phyloP scores from a whole-genome alignment of 2,888 invertebrate species.

The Aporophyla lueneburgensis region DNA sequence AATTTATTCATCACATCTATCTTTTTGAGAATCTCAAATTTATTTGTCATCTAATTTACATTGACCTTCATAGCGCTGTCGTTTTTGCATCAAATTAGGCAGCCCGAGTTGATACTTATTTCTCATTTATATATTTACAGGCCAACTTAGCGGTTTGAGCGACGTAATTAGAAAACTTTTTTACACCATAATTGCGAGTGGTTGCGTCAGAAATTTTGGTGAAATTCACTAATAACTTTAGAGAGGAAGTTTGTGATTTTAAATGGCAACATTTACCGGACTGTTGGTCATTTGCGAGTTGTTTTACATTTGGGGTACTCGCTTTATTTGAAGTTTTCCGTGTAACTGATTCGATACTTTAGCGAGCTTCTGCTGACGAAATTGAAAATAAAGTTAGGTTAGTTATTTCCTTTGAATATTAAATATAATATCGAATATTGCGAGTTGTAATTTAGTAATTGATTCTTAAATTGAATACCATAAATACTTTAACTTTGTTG shows the following conservation, averaged over 20 bases:
- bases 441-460: neutral
- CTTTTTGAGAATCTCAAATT: constrained; percentile 10
- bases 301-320: constrained; percentile 24
- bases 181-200: constrained; percentile 70
- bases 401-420: neutral
- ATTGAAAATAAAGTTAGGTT: neutral
- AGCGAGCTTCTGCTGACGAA: neutral
- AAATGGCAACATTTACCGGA: constrained; percentile 60
- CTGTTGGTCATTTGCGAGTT: constrained; percentile 58
- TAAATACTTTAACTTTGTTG: neutral
- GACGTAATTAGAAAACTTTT: constrained; percentile 76
- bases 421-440: too few relatives aligned
- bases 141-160: constrained; percentile 70
- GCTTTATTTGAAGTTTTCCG: constrained; percentile 17
- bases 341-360: constrained; percentile 39
- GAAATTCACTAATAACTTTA: constrained; percentile 60
- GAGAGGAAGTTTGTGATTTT: constrained; percentile 65
- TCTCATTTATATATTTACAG: constrained; percentile 73
- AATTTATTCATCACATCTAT: constrained; percentile 18
- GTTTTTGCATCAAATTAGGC: constrained; percentile 59
- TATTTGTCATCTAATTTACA: constrained; percentile 38
- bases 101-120: constrained; percentile 64
- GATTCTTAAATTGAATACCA: neutral
- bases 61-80: constrained; percentile 28
- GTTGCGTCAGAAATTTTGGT: constrained; percentile 61